Conservation (phyloP, 2,888 invertebrate genomes). For the Phlogophora meticulosa region DNA sequence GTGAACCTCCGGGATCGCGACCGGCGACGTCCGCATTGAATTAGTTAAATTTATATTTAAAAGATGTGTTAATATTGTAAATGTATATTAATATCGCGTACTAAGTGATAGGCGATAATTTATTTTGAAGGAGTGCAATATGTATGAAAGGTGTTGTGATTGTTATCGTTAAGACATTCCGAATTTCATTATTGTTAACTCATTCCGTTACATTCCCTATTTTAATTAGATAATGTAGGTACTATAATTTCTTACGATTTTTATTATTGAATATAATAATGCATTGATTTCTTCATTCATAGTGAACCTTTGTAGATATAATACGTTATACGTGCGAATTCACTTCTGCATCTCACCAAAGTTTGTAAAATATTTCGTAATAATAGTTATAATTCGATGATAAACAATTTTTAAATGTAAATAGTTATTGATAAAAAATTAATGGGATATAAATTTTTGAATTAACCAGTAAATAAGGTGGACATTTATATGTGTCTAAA, state of each 20-base stretch:
- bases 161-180: conserved; percentile 85
- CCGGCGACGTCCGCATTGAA: conserved; percentile 83
- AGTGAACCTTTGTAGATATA: conserved; percentile 82
- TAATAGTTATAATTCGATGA: conserved; percentile 88
- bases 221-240: conserved; percentile 66
- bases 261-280: conserved; percentile 61
- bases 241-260: conserved; percentile 66
- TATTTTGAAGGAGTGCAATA: conserved; percentile 90
- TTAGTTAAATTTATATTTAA: conserved; percentile 90
- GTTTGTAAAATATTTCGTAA: conserved; percentile 91
- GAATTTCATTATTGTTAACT: conserved; percentile 84
- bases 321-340: conserved; percentile 85
- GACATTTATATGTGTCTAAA: conserved; percentile 88
- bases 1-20: conserved; percentile 72
- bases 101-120: conserved; percentile 87
- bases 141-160: conserved; percentile 90
- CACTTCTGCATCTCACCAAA: conserved; percentile 90
- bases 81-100: conserved; percentile 87
- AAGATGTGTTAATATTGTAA: conserved; percentile 90
- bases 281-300: conserved; percentile 69
- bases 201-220: conserved; percentile 87
- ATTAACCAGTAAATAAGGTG: conserved; percentile 83
- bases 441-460: conserved; percentile 83
- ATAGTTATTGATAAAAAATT: conserved; percentile 85
- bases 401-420: conserved; percentile 90